A percentile compares a stretch with the other conserved stretches of the same genome.
Conservation (phyloP, 2,113 vertebrate species). For the Todiramphus saurophagus region DNA sequence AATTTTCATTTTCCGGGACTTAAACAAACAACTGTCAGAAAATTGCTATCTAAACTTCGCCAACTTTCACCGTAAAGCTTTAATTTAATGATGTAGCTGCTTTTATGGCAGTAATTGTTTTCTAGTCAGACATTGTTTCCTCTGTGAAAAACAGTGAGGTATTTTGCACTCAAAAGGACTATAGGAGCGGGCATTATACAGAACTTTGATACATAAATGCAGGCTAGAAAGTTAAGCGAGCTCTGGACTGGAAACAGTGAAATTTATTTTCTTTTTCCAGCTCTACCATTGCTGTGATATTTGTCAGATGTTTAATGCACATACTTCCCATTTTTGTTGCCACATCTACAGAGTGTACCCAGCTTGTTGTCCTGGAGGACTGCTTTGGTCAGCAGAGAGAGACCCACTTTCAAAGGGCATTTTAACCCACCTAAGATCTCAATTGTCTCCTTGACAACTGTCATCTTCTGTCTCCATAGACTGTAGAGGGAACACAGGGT, state of each 20-base stretch:
- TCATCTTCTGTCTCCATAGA: background rate
- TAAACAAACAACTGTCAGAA: background rate
- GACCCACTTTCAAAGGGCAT: background rate
- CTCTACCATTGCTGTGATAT: background rate
- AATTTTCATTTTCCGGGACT: background rate
- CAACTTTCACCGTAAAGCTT: background rate
- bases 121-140: background rate
- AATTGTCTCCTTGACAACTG: background rate
- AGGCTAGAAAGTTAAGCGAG: background rate
- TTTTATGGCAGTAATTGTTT: background rate
- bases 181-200: background rate
- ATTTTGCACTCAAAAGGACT: background rate
- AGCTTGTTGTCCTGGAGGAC: background rate
- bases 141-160: background rate
- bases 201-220: background rate
- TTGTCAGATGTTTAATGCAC: background rate
- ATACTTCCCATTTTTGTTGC: background rate
- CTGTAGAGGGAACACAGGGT: fast-evolving
- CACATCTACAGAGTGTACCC: background rate
- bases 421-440: background rate
- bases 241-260: background rate
- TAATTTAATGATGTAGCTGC: background rate
- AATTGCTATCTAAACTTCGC: background rate
- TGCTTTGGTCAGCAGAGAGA: background rate
- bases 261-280: background rate